Evolutionary conservation across 2,113 vertebrate genomes (phyloP).

Genomic region (Oxyruncus cristatus): DNA sequence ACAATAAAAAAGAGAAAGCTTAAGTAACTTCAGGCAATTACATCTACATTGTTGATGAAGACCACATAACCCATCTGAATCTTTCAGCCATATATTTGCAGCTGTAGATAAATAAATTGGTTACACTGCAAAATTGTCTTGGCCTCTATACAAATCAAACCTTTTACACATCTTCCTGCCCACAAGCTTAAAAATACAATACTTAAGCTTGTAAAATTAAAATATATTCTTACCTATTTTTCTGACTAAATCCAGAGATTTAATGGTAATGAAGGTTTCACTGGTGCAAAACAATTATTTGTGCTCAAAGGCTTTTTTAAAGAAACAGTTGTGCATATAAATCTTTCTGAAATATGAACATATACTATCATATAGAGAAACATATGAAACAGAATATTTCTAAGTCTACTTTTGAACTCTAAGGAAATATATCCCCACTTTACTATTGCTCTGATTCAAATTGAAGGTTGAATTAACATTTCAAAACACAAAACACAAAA

Average conservation of each 20-base stretch:
- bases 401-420: not conserved
- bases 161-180: not conserved
- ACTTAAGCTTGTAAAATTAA: not conserved
- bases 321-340: not conserved
- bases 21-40: constrained; percentile 59
- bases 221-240: not conserved
- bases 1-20: constrained; percentile 40
- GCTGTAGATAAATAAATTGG: not conserved
- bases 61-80: not conserved
- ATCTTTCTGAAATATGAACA: not conserved
- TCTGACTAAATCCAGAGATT: not conserved
- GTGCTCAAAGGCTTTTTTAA: not conserved
- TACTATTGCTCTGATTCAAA: not conserved
- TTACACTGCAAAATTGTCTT: not conserved
- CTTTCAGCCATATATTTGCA: not conserved
- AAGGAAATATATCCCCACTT: not conserved
- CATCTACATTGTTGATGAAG: constrained; percentile 8
- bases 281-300: not conserved
- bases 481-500: not conserved
- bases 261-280: not conserved
- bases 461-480: not conserved
- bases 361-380: not conserved
- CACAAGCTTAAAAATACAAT: not conserved
- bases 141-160: not conserved
- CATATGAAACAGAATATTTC: not conserved